Percentiles rank a stretch among this genome's conserved stretches.
Evolutionary conservation across 2,888 invertebrate species (phyloP).

Genomic region (Macrophya alboannulata): DNA sequence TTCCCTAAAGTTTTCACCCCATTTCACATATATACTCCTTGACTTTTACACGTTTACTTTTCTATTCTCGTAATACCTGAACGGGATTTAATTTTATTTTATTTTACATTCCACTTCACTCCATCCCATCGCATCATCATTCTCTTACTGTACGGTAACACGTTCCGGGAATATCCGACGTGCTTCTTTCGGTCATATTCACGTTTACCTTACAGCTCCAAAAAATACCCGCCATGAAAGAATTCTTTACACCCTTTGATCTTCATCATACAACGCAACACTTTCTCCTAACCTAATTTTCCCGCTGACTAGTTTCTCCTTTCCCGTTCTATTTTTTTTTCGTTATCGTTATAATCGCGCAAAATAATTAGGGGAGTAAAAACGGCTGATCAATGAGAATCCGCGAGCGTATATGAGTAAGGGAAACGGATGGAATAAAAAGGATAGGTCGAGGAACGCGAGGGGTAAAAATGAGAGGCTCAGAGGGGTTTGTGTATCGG

Average conservation of each 20-base stretch:
- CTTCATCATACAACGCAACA: neutral
- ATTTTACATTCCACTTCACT: conserved; percentile 20
- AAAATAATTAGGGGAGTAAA: neutral
- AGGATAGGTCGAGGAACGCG: neutral
- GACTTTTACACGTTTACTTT: conserved; percentile 15
- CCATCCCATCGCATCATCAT: neutral
- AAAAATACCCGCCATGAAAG: too few relatives aligned
- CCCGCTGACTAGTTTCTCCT: neutral
- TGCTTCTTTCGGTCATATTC: neutral
- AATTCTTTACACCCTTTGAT: too few relatives aligned
- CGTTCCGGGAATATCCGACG: neutral
- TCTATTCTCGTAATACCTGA: conserved; percentile 9
- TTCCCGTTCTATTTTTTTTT: neutral
- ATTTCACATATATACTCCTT: conserved; percentile 45
- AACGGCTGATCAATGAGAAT: neutral
- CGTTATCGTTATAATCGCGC: neutral
- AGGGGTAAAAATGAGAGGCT: conserved; percentile 23
- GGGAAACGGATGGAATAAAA: neutral
- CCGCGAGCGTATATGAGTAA: neutral
- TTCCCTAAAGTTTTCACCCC: conserved; percentile 45
- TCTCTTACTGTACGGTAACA: neutral
- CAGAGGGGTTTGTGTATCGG: conserved; percentile 35
- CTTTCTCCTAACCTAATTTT: neutral
- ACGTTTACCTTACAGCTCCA: conserved; percentile 17
- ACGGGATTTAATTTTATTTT: conserved; percentile 47